Base-by-base conservation (phyloP, 2,888 invertebrate species). In the Coenonympha glycerion region DNA sequence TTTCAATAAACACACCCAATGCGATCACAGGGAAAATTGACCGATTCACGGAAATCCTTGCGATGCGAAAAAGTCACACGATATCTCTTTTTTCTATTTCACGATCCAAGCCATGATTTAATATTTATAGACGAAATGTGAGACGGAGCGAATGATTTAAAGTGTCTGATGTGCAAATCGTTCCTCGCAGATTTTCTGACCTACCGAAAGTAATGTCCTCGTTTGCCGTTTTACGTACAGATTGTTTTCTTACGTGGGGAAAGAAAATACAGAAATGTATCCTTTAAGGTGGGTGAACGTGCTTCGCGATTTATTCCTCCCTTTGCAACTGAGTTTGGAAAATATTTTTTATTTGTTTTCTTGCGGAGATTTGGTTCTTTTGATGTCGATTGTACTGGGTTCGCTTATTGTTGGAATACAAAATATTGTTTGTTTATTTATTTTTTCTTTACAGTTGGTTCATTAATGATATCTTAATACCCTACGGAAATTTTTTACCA, bases 61-160 rank as follows among this genome's bases (percentile, higher is more conserved):
- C 69, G 73, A 76, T n/a, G n/a, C n/a, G 77, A 71, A 79, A 82
- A 80, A 79, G 84, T 76, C 77, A 80, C 73, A 70, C 68, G 74
- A 80, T 79, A 81, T 77, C 78, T 76, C 73, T 75, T 82, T 79
- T 78, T 81, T 79, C 78, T 79, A 76, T 77, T 70, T 72, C 70
- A 68, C 69, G 71, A 74, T 73, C 79, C 76, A 70, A 76, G 76
- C 74, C 76, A 76, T 80, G 79, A 81, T 85, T 86, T 86, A 85
- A 85, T 85, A 86, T 86, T 86, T 86, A 87, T 85, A 79, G 85
- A 80, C 80, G 83, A 84, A 85, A 83, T 83, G 83, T 87, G 81
- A 84, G 76, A 77, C 84, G 76, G 70, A 77, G 84, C 84, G 80
- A 65, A 84, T 85, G 86, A 87, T 86, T 85, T 85, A 83, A 84